Conservation (phyloP, 1,140 invertebrate species). For the Bathynomus jamesi region DNA sequence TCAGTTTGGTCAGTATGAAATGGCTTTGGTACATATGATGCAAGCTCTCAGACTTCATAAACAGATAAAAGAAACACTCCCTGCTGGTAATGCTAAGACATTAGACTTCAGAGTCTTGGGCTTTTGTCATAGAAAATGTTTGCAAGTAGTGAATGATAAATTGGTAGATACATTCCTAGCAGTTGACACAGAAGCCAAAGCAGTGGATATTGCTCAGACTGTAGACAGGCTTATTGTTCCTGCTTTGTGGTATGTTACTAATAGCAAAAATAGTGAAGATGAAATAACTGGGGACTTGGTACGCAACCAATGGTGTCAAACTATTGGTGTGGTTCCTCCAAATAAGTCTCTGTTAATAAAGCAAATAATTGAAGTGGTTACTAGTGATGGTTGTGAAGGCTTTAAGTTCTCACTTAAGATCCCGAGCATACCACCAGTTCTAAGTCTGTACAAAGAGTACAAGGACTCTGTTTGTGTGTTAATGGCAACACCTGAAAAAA, state of each 20-base stretch:
- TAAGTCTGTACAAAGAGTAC: background rate
- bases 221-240: background rate
- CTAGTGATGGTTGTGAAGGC: background rate
- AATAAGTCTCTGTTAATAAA: background rate
- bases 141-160: background rate
- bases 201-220: background rate
- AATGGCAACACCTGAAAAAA: background rate
- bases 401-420: background rate
- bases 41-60: background rate
- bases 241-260: background rate
- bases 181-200: background rate
- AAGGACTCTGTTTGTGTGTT: background rate
- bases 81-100: background rate
- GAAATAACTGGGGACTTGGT: background rate
- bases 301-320: background rate
- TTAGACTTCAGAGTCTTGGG: background rate
- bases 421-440: background rate
- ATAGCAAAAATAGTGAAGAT: background rate
- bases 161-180: background rate
- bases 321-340: background rate
- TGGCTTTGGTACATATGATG: background rate
- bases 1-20: background rate
- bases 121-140: background rate
- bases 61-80: background rate
- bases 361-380: background rate